Evolutionary conservation across 2,797 vertebrate species (phyloP), one percentile per base, ranked within the genome.

Genomic region (Poeciliopsis paucimaculata): DNA sequence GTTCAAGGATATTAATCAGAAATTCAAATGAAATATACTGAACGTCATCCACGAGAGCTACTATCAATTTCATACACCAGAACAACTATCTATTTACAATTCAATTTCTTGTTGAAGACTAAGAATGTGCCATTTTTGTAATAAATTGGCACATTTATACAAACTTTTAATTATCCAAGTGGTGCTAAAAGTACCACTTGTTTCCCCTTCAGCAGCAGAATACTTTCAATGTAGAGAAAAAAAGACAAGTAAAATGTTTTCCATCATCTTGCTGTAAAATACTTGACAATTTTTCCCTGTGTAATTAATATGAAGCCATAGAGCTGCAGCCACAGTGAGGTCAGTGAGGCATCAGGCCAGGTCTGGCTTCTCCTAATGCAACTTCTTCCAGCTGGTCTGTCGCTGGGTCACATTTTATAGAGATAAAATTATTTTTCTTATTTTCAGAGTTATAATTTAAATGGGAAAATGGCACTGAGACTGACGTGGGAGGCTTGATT

Each of bases 281-380:
- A 68, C 75, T 1, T n/a, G 77, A 84, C 79, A 74, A 53, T 36
- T 81, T 72, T 1, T 2, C 73, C 62, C 70, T 34, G 2, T 78
- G 73, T 82, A 84, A 87, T 85, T 86, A 88, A 92, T 81, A 78
- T 72, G 47, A 89, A 89, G 68, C 36, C 73, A 13, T 18, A 83
- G 62, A 26, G 71, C 23, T 23, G 62, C 3, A 66, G 64, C 66
- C 28, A 3, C 34, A 45, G 62, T 26, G 81, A 88, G 80, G 80
- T 45, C 51, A 78, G 13, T 2, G 47, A 84, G 82, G 79, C 79
- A 41, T 46, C 36, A 0, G 36, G 62, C 47, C 83, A 73, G n/a
- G n/a, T 82, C 72, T 73, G 64, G 64, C 77, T 76, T 15, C 49
- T 62, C 26, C 76, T 39, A 31, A 68, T 53, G 20, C 34, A 47